Conservation (phyloP, 2,797 vertebrate genomes). For the Helicolenus hilgendorfi region DNA sequence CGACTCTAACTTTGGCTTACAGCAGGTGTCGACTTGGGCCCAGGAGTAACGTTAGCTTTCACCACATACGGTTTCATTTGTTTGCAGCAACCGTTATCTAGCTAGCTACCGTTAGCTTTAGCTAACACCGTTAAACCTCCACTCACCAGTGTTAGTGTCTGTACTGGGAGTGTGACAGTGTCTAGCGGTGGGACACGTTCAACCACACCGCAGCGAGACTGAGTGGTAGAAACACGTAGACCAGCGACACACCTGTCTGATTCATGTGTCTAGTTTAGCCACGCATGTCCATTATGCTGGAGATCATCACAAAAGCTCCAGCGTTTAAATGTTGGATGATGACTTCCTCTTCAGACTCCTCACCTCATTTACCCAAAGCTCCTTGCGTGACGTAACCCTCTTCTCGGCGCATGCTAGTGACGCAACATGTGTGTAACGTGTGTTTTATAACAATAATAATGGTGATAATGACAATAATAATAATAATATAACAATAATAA, state of each 20-base stretch:
- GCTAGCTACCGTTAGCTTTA: background rate
- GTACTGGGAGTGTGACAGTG: slow-evolving; percentile 3
- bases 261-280: background rate
- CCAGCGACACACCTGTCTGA: background rate
- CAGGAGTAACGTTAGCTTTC: slow-evolving; percentile 7
- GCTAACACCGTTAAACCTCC: slow-evolving; percentile 33
- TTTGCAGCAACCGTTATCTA: slow-evolving; percentile 27
- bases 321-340: slow-evolving; percentile 30
- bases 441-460: background rate
- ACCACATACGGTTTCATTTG: slow-evolving; percentile 29
- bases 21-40: background rate
- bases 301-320: background rate
- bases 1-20: background rate
- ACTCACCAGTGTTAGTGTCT: slow-evolving; percentile 4
- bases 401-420: slow-evolving; percentile 78
- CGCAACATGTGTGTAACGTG: slow-evolving; percentile 59
- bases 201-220: background rate
- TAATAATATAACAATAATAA: no score
- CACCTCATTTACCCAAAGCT: slow-evolving; percentile 47
- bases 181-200: slow-evolving; percentile 10
- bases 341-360: slow-evolving; percentile 56
- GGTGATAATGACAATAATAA: no score
- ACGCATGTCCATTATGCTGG: background rate
- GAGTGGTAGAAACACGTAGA: background rate
- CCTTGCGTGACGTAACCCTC: background rate